phyloP scores from a whole-genome alignment of 2,797 vertebrate genomes.

The Gallinago stenura region DNA sequence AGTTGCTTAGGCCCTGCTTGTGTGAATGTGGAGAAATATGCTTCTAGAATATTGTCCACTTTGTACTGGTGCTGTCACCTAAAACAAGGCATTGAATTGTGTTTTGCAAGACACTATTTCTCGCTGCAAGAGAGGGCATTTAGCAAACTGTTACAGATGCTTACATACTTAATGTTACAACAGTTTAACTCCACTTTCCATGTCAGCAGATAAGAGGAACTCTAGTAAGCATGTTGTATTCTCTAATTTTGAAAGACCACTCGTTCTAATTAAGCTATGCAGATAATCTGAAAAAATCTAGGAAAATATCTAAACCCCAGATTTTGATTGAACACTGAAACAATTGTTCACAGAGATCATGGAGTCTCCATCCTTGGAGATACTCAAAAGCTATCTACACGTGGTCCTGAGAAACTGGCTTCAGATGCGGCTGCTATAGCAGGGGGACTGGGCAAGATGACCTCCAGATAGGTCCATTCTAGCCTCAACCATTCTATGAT shows the following conservation, averaged over 20 bases:
- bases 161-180: neutral
- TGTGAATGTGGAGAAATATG: accelerated
- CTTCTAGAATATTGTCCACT: neutral
- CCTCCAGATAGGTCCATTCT: neutral
- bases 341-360: neutral
- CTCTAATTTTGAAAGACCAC: neutral
- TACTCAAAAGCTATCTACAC: neutral
- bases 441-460: neutral
- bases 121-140: neutral
- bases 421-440: neutral
- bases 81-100: neutral
- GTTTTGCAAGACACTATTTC: neutral
- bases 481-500: neutral
- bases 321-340: neutral
- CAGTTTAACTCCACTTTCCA: neutral
- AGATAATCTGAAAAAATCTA: neutral
- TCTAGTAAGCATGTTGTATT: neutral
- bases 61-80: neutral
- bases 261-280: neutral
- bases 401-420: neutral
- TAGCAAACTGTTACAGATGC: neutral
- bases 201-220: neutral
- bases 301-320: accelerated
- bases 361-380: too few species aligned
- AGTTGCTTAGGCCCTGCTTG: neutral